phyloP scores from a whole-genome alignment of 2,888 invertebrate species.

The Drosophila dives region DNA sequence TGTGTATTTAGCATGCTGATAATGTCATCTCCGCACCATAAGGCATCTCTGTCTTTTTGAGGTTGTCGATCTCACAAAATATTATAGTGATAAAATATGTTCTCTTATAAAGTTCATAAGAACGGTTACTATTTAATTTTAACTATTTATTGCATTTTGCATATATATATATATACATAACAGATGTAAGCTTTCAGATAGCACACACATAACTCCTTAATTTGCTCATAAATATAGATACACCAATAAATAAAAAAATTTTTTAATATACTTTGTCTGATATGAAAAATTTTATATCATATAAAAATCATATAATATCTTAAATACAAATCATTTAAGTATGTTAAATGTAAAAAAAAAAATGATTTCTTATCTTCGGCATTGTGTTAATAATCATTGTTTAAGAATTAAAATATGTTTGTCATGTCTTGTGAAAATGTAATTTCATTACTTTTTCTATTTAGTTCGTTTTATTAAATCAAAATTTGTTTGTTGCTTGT shows the following conservation, averaged over 20 bases:
- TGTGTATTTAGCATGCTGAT: not conserved
- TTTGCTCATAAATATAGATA: fast-evolving
- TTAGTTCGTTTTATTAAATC: not conserved
- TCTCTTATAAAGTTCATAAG: not conserved
- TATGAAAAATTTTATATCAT: too few species aligned
- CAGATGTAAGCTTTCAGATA: not conserved
- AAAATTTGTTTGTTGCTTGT: not conserved
- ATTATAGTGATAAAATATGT: not conserved
- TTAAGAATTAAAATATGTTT: not conserved
- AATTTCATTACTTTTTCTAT: not conserved
- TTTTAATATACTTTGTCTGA: not conserved
- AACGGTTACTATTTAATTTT: not conserved
- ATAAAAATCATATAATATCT: fast-evolving
- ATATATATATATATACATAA: not conserved
- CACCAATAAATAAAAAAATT: not conserved
- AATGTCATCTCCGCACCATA: not conserved
- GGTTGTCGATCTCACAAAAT: not conserved
- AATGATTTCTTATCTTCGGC: not conserved
- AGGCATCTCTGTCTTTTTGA: not conserved
- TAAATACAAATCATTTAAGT: not conserved
- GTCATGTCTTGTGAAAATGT: not conserved
- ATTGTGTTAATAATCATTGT: not conserved
- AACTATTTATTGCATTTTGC: not conserved
- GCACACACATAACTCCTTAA: not conserved
- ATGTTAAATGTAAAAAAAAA: not conserved